Evolutionary conservation across 2,113 vertebrate species (phyloP), one percentile per base, ranked within the genome.

Genomic region (Entosphenus tridentatus): DNA sequence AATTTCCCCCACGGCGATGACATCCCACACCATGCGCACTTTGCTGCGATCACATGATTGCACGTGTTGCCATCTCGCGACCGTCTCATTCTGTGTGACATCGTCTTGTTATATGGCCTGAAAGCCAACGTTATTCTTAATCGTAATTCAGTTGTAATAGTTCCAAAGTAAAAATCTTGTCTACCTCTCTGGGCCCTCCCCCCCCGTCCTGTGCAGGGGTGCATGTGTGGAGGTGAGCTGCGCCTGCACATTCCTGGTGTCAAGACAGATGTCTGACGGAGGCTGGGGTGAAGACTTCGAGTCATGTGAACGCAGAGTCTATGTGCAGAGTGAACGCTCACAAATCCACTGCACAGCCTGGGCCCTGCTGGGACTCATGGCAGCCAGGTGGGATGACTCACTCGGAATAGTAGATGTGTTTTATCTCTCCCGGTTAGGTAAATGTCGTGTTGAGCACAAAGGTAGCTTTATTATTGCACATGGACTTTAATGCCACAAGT

Each of bases 201-300:
- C 6, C 59, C 17, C 11, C 2, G 2, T 9, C 57, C 56, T 3
- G 70, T 16, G 3, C 79, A 88, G 91, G 70, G 3, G 54, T 11
- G 83, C 73, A 2, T 83, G 85, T 70, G 69, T 0, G 2, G 88
- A 87, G 75, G 83, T 97, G 69, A 74, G 78, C 74, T 78, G 10
- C 67, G 91, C 88, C 21, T 96, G 90, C 70, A 76, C 75, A 70
- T 98, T 95, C 80, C 81, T 96, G 71, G 70, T 95, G 69, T 82
- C 85, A 70, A 78, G 71, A 67, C 93, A 96, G 79, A 95, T 92
- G 93, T 73, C 73, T 12, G 88, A 93, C 1, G 93, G 93, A 0
- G 92, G 92, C 9, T 98, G 92, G 92, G 93, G 93, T 16, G 93
- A 98, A 75, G 82, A 95, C 77, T 98, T 96, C 1, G 85, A 96